phyloP scores from a whole-genome alignment of 1,140 invertebrate genomes.

The Helicoverpa armigera region DNA sequence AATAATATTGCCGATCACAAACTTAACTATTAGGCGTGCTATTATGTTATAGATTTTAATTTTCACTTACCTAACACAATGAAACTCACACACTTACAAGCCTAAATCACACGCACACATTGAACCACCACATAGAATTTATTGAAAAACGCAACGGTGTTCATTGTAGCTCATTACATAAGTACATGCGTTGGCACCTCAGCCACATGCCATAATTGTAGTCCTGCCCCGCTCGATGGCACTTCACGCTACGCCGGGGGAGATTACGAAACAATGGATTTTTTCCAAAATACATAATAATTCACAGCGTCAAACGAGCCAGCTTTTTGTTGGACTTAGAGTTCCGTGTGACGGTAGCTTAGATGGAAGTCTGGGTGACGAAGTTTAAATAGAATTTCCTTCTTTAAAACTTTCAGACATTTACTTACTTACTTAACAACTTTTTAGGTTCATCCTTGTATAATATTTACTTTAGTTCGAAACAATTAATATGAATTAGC shows the following conservation, averaged over 20 bases:
- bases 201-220: slow-evolving; percentile 66
- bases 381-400: too few relatives aligned
- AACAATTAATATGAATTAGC: too few relatives aligned
- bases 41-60: too few relatives aligned
- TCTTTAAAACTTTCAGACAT: too few relatives aligned
- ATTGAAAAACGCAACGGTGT: slow-evolving; percentile 51
- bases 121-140: background rate
- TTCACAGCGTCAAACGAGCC: slow-evolving; percentile 79
- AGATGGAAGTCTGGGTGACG: background rate
- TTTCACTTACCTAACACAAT: background rate
- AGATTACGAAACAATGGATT: slow-evolving; percentile 85
- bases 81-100: background rate
- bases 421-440: too few relatives aligned
- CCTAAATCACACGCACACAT: slow-evolving; percentile 2
- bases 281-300: slow-evolving; percentile 85
- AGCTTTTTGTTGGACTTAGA: slow-evolving; percentile 73
- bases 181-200: slow-evolving; percentile 70
- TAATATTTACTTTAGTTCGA: too few relatives aligned
- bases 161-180: slow-evolving; percentile 70
- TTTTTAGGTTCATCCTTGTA: too few relatives aligned
- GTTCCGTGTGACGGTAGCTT: slow-evolving; percentile 53
- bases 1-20: too few relatives aligned
- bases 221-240: slow-evolving; percentile 72
- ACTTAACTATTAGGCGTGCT: too few relatives aligned
- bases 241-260: slow-evolving; percentile 73